phyloP scores from a whole-genome alignment of 2,888 invertebrate species.

The Apamea epomidion region DNA sequence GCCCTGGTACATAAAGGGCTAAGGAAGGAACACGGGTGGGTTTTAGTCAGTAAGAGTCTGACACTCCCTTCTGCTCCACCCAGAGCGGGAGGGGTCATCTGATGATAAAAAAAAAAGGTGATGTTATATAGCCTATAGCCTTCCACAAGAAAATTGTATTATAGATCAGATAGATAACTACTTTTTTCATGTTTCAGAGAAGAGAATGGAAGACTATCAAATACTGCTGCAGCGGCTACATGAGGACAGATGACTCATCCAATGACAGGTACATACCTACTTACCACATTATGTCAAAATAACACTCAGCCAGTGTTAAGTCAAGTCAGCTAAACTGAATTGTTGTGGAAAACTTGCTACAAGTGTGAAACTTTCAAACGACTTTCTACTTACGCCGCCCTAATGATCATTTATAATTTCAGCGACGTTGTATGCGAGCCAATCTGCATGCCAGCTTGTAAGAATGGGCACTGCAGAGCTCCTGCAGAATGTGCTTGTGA shows the following conservation, averaged over 20 bases:
- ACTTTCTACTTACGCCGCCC: neutral
- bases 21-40: no score
- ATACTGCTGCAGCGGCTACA: constrained; percentile 47
- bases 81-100: no score
- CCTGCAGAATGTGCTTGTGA: constrained; percentile 64
- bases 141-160: no score
- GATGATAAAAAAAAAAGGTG: no score
- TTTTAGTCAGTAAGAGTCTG: no score
- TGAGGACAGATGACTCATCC: constrained; percentile 24
- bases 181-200: constrained; percentile 36
- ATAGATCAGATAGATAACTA: neutral
- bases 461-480: constrained; percentile 68
- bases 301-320: neutral
- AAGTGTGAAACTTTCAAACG: neutral
- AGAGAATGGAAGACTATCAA: neutral
- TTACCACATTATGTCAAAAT: neutral
- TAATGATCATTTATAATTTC: constrained; percentile 18
- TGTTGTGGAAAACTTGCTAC: no score
- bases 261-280: constrained; percentile 27
- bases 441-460: constrained; percentile 73
- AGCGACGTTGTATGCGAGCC: constrained; percentile 68
- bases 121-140: no score
- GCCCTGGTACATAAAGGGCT: no score
- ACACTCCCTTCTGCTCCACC: no score
- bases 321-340: neutral